A percentile compares a stretch with the other conserved stretches of the same genome.
Evolutionary conservation across 2,888 invertebrate genomes (phyloP).

Genomic region (Liopterus haemorrhoidalis): DNA sequence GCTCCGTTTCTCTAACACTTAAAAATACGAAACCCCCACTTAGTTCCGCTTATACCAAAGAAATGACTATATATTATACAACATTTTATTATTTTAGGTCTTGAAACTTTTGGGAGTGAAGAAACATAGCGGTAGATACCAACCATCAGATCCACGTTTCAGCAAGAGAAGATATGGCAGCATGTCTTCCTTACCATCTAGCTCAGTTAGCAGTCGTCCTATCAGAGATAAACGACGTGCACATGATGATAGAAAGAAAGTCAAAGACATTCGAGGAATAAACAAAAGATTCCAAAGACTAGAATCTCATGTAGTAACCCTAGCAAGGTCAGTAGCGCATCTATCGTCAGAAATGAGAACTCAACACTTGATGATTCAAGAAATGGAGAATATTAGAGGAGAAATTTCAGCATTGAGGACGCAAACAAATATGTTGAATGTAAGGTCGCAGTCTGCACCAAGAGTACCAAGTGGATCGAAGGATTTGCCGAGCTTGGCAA

Average conservation of each 20-base stretch:
- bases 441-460: constrained; percentile 62
- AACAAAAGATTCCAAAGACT: constrained; percentile 82
- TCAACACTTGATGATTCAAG: constrained; percentile 82
- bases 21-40: too few relatives aligned
- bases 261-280: constrained; percentile 68
- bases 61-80: too few relatives aligned
- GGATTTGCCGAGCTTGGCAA: constrained; percentile 69
- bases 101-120: constrained; percentile 58
- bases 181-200: constrained; percentile 76
- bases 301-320: constrained; percentile 85
- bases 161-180: constrained; percentile 61
- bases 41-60: too few relatives aligned
- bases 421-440: constrained; percentile 56
- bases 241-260: constrained; percentile 70
- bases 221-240: constrained; percentile 63
- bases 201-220: constrained; percentile 74
- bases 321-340: constrained; percentile 85
- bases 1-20: too few relatives aligned
- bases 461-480: constrained; percentile 49
- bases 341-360: constrained; percentile 87
- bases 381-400: constrained; percentile 79
- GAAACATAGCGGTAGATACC: constrained; percentile 46
- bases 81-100: constrained; percentile 45
- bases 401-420: constrained; percentile 73
- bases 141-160: constrained; percentile 53